Evolutionary conservation across 1,140 invertebrate genomes (phyloP), one percentile per base, ranked within the genome.

Genomic region (Hycleus cichorii): DNA sequence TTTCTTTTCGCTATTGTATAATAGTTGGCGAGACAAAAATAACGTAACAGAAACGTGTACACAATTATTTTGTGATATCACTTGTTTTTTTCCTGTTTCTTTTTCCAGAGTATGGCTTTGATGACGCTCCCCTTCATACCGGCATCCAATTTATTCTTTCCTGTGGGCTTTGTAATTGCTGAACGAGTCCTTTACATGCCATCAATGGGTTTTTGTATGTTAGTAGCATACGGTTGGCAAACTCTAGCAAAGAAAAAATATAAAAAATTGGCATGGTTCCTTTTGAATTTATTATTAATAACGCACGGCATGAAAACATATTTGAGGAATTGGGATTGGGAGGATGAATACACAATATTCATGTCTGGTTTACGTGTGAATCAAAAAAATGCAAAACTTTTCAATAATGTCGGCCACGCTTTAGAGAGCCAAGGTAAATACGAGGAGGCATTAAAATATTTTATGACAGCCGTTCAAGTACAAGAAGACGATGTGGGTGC

Each of bases 401-500:
- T 93, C 76, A 98, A 97, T 76, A 97, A 97, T 76, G 93, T 98
- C 1, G 95, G 95, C 0, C 93, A 97, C 74, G 92, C 94, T 0
- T 76, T 97, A 46, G 95, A 97, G 77, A 88, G 88, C 49, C 86
- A 92, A 65, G 85, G 87, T 0, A 81, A 83, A 25, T 95, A 88
- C 70, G 79, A 82, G 24, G 91, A 95, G 73, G 95, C 95, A 1
- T 76, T 98, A 25, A 80, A 85, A 57, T 97, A 93, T 75, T 97
- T 97, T 70, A 85, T 91, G 68, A 92, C 91, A 67, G 95, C 95
- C 7, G 92, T 93, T 10, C 88, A 84, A 68, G 93, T 97, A 10
- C 95, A 98, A 75, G 84, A 89, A 39, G 93, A 97, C 73, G 95
- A 98, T 76, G 93, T 98, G 47, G 93, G 71, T 12, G 94, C 94